These are phyloP conservation scores for Anthoptus insignis DNA, from an alignment of 2,888 invertebrate species.

Conservation along the genomic window DNA sequence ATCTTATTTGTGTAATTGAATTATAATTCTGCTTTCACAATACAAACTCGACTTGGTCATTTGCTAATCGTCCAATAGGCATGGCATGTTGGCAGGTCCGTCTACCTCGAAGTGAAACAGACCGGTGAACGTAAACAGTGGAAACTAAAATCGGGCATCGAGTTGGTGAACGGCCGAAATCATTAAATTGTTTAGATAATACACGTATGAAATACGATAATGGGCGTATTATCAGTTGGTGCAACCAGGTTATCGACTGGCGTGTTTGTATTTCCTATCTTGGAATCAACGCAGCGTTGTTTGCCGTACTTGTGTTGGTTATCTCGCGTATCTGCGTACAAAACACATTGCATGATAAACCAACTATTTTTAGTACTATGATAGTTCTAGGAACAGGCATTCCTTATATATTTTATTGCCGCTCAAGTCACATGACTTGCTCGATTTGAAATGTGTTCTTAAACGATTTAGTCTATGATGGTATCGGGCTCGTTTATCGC, in stretches of 20 bases:
- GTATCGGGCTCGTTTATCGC: constrained; percentile 16
- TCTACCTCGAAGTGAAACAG: constrained; percentile 28
- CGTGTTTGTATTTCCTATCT: constrained; percentile 78
- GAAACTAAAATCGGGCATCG: constrained; percentile 17
- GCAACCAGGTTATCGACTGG: constrained; percentile 82
- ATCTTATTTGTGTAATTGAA: constrained; percentile 33
- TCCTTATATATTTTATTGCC: constrained; percentile 9
- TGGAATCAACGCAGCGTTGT: constrained; percentile 68
- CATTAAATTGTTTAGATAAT: constrained; percentile 51
- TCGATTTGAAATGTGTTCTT: constrained; percentile 10
- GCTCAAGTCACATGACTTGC: constrained; percentile 28
- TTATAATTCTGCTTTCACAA: constrained; percentile 32
- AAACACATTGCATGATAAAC: constrained; percentile 67
- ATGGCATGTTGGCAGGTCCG: constrained; percentile 1
- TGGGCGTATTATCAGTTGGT: constrained; percentile 66
- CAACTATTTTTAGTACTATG: constrained; percentile 66
- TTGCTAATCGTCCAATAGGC: constrained; percentile 25
- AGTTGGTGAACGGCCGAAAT: constrained; percentile 33
- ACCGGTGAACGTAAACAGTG: constrained; percentile 29
- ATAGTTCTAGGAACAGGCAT: constrained; percentile 13
- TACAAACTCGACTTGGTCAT: constrained; percentile 31
- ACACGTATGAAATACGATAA: constrained; percentile 28
- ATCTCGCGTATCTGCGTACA: constrained; percentile 64
- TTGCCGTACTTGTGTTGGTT: constrained; percentile 59
- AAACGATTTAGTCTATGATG: constrained; percentile 35